These are phyloP conservation scores for Poecilobothrus nobilitatus DNA, from an alignment of 2,888 invertebrate genomes.

Conservation along the genomic window DNA sequence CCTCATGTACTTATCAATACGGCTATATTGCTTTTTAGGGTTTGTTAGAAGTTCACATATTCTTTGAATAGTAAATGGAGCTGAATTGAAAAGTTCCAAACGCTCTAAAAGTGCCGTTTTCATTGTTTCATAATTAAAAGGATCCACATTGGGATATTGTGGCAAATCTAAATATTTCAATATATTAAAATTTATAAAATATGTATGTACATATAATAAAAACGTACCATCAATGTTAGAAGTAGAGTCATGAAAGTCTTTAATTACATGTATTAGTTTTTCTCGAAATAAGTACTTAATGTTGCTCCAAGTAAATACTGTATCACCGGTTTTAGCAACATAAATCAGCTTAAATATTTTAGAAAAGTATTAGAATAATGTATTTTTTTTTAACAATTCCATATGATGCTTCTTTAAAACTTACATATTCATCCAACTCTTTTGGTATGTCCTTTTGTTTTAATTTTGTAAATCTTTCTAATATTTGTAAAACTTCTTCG, in stretches of 20 bases:
- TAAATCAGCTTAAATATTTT: constrained; percentile 38
- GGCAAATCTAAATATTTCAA: constrained; percentile 54
- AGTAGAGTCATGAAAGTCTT: constrained; percentile 76
- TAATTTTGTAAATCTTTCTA: constrained; percentile 74
- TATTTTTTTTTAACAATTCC: too few relatives aligned
- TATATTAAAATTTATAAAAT: not conserved
- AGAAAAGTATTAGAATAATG: constrained; percentile 13
- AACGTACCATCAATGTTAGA: constrained; percentile 48
- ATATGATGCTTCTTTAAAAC: constrained; percentile 26
- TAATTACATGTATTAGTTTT: constrained; percentile 77
- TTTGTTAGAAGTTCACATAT: constrained; percentile 87
- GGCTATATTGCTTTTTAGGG: constrained; percentile 88
- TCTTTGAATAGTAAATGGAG: constrained; percentile 93
- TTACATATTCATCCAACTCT: constrained; percentile 80
- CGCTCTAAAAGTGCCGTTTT: constrained; percentile 73
- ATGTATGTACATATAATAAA: constrained; percentile 10
- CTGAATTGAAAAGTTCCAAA: constrained; percentile 74
- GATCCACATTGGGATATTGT: constrained; percentile 82
- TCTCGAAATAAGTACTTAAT: constrained; percentile 81
- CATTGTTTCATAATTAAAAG: constrained; percentile 83
- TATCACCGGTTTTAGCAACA: constrained; percentile 90
- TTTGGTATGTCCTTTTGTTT: constrained; percentile 74
- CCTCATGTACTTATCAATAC: constrained; percentile 93
- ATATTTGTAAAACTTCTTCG: constrained; percentile 72
- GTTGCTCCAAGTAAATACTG: constrained; percentile 83